Conservation (phyloP, 2,113 vertebrate genomes). For the Oreotragus oreotragus region DNA sequence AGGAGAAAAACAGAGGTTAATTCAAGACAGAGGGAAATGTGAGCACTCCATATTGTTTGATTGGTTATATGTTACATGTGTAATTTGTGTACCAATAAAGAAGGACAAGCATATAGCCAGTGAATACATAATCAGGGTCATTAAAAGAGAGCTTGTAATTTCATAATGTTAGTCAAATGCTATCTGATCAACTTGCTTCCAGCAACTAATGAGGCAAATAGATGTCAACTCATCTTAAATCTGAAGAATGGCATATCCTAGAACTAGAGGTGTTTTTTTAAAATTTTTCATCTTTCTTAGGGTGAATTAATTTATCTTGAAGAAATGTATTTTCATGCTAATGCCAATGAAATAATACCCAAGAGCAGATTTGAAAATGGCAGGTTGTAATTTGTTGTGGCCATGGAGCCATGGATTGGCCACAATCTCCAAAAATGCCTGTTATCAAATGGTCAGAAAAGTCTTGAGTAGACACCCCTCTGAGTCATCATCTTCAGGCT, state of each 20-base stretch:
- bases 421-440: constrained; percentile 11
- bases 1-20: constrained; percentile 15
- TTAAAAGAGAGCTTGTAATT: constrained; percentile 16
- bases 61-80: not conserved
- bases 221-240: constrained; percentile 62
- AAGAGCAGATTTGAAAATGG: constrained; percentile 41
- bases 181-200: constrained; percentile 61
- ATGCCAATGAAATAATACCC: constrained; percentile 18
- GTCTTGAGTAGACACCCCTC: not conserved
- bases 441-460: not conserved
- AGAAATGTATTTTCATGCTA: not conserved
- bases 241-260: not conserved
- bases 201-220: constrained; percentile 49
- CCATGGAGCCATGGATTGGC: not conserved
- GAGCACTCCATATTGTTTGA: not conserved
- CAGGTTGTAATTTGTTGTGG: constrained; percentile 31
- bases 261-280: not conserved
- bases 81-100: constrained; percentile 1
- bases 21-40: not conserved
- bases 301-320: constrained; percentile 25
- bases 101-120: constrained; percentile 12
- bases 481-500: not conserved
- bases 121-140: constrained; percentile 38
- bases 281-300: constrained; percentile 44
- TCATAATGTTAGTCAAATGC: constrained; percentile 52